Conservation (phyloP, 2,888 invertebrate genomes). For the Ichneumon xanthorius region DNA sequence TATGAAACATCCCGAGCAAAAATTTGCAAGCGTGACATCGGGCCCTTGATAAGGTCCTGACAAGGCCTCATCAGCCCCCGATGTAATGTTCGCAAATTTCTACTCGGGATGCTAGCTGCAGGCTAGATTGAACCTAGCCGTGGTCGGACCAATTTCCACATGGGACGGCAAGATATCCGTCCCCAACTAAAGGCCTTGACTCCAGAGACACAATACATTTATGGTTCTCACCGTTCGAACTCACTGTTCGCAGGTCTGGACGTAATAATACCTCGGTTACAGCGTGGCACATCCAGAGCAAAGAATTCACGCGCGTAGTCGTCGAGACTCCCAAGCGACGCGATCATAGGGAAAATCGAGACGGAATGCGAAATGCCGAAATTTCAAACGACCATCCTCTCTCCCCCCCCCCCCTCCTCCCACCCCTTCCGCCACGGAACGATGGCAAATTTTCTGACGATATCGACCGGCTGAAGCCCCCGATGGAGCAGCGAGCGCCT, state of each 20-base stretch:
- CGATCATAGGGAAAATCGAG: conserved; percentile 78
- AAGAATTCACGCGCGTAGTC: conserved; percentile 70
- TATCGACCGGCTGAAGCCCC: conserved; percentile 69
- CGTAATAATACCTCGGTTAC: not conserved
- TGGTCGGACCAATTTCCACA: too few relatives aligned
- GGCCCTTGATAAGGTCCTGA: too few relatives aligned
- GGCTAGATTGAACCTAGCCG: too few relatives aligned
- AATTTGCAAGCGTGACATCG: too few relatives aligned
- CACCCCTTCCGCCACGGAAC: conserved; percentile 76
- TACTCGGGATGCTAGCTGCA: too few relatives aligned
- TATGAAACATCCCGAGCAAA: too few relatives aligned
- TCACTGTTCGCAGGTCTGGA: not conserved
- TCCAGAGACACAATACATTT: too few relatives aligned
- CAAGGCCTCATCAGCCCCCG: too few relatives aligned
- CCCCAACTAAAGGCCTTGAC: too few relatives aligned
- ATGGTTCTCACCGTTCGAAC: not conserved
- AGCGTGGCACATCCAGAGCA: conserved; percentile 36
- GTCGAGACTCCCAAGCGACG: conserved; percentile 38
- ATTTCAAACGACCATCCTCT: conserved; percentile 12
- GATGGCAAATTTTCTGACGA: conserved; percentile 78
- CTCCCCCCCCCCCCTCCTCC: conserved; percentile 68
- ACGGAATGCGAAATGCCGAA: conserved; percentile 77
- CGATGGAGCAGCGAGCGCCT: conserved; percentile 16
- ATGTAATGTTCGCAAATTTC: too few relatives aligned
- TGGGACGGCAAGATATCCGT: too few relatives aligned